Conservation (phyloP, 1,140 invertebrate species). For the Venturia canescens region DNA sequence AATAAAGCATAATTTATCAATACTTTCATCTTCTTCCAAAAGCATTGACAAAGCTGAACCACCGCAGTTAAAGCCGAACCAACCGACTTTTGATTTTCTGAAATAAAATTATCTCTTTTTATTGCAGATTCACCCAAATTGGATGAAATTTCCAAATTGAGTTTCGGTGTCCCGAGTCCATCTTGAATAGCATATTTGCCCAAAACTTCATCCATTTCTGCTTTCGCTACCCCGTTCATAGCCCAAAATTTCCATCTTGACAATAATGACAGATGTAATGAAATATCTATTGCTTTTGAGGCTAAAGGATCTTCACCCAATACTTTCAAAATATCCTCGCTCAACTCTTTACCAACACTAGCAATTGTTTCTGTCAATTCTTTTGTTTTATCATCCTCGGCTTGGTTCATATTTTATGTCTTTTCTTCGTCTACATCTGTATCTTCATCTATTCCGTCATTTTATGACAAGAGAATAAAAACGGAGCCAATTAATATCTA, state of each 20-base stretch:
- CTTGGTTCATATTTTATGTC: too few relatives aligned
- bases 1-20: conserved; percentile 46
- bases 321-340: too few relatives aligned
- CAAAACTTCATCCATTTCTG: conserved; percentile 30
- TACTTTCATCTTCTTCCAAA: conserved; percentile 45
- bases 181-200: conserved; percentile 42
- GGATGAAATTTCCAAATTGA: conserved; percentile 37
- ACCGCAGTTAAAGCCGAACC: conserved; percentile 43
- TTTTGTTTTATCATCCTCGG: too few relatives aligned
- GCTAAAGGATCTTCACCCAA: too few relatives aligned
- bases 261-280: too few relatives aligned
- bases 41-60: conserved; percentile 31
- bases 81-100: conserved; percentile 33
- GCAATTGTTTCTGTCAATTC: too few relatives aligned
- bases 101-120: conserved; percentile 43
- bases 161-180: conserved; percentile 27
- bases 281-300: too few relatives aligned
- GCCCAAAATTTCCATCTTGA: too few relatives aligned
- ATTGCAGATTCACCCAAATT: conserved; percentile 27
- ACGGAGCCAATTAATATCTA: conserved; percentile 35
- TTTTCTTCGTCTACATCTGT: too few relatives aligned
- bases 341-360: too few relatives aligned
- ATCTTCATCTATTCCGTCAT: too few relatives aligned
- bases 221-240: background rate
- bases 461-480: background rate